Percentiles rank a stretch among this genome's conserved stretches.
These are phyloP conservation scores for Carcinoscorpius rotundicauda DNA, from an alignment of 1,140 invertebrate species.

Conservation along the genomic window DNA sequence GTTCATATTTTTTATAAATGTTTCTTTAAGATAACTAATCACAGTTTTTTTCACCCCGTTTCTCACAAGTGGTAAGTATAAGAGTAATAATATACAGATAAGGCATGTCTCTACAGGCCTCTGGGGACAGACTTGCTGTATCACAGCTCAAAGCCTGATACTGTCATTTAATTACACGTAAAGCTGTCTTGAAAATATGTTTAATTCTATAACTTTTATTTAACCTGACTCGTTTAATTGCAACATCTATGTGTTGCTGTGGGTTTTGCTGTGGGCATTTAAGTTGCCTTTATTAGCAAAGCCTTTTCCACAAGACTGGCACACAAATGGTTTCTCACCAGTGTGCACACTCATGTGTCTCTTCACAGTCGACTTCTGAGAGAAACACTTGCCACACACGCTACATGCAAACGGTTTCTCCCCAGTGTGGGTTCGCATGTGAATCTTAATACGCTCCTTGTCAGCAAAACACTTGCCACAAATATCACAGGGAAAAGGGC, in stretches of 20 bases:
- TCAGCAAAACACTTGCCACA: conserved; percentile 6
- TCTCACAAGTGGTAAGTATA: no score
- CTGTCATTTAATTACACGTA: no score
- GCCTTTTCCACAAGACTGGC: conserved; percentile 14
- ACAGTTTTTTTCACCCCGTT: no score
- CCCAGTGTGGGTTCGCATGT: conserved; percentile 56
- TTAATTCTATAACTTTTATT: no score
- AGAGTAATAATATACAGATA: no score
- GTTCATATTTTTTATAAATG: no score
- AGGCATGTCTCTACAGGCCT: no score
- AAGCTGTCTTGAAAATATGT: no score
- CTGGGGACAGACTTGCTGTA: no score
- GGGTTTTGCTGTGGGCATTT: conserved; percentile 9
- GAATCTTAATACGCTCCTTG: conserved; percentile 66
- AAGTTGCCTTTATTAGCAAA: conserved; percentile 8
- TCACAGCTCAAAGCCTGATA: no score
- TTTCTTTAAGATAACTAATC: no score
- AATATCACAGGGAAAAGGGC: conserved; percentile 44
- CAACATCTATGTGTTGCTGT: background rate
- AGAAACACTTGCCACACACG: conserved; percentile 71
- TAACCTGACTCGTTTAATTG: no score
- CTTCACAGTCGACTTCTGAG: conserved; percentile 80
- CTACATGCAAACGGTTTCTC: conserved; percentile 62
- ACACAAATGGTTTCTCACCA: conserved; percentile 24
- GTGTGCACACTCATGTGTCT: conserved; percentile 56